Evolutionary conservation across 2,113 vertebrate genomes (phyloP), one percentile per base, ranked within the genome.

Genomic region (Tragelaphus scriptus): DNA sequence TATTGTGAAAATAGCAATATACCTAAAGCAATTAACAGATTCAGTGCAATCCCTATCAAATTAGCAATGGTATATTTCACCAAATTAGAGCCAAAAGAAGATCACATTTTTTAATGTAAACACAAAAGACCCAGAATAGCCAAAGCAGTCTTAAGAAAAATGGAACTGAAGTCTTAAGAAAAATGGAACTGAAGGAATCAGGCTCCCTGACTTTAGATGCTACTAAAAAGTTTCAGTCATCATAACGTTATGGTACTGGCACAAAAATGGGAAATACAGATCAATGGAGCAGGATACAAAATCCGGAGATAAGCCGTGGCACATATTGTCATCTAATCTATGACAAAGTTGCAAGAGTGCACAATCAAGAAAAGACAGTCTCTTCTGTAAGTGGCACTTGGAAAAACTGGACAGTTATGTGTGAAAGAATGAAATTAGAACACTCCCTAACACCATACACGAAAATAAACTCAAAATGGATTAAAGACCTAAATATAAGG

Each of bases 381-480:
- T 79, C 25, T 49, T 79, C 25, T 28, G 5, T 28, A 49, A 28
- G 75, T 47, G 44, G 44, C 26, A 5, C 1, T 44, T 79, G 44
- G 40, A 28, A 47, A 79, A 79, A 16, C 44, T 47, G 3, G 75
- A 28, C 3, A 47, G 44, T 44, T 26, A 28, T 1, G 0, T 28
- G 7, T 49, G 44, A 79, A 47, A 79, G 25, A 79, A 49, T 16
- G 75, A 75, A 75, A 49, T 79, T 49, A 79, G 40, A 26, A 79
- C 44, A 79, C 44, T 79, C 12, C 40, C 25, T 28, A 28, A 79
- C 75, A 47, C 40, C 40, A 28, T 8, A 47, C 14, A 49, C 75
- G 47, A 79, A 13, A 71, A 36, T 47, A 77, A 77, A 47, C 71
- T 77, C 12, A 77, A 77, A 47, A 47, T 77, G 71, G 36, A 77